Evolutionary conservation across 2,113 vertebrate genomes (phyloP).

Genomic region (Zosterops japonicus): DNA sequence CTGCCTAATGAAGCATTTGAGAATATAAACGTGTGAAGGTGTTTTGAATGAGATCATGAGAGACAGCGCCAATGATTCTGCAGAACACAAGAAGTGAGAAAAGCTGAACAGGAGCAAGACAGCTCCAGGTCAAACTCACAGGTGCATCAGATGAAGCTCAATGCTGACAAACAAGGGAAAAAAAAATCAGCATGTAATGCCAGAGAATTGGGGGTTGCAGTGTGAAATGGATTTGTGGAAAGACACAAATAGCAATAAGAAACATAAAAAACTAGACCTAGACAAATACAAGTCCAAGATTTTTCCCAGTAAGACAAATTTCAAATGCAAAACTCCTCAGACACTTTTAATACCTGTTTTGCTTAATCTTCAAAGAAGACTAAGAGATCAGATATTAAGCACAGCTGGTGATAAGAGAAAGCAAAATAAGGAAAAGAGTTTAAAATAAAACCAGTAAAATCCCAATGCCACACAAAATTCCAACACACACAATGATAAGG

Average conservation of each 20-base stretch:
- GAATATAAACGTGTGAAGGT: conserved; percentile 1
- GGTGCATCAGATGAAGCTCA: neutral
- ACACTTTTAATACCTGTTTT: neutral
- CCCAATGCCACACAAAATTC: neutral
- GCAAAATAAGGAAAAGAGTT: neutral
- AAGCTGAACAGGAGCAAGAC: neutral
- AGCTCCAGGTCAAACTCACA: neutral
- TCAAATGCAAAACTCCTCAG: neutral
- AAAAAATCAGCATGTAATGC: neutral
- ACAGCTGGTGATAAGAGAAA: neutral
- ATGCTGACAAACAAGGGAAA: neutral
- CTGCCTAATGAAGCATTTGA: neutral
- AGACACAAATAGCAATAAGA: neutral
- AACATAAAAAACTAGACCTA: neutral
- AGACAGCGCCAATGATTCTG: neutral
- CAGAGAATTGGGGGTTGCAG: neutral
- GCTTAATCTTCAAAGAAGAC: neutral
- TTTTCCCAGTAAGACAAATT: neutral
- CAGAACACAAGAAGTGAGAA: conserved; percentile 13
- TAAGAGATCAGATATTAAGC: neutral
- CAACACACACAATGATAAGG: neutral
- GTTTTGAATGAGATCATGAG: neutral
- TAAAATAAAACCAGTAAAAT: neutral
- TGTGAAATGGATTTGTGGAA: neutral
- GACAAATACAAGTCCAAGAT: neutral